phyloP scores from a whole-genome alignment of 1,140 invertebrate genomes.

The Achroia grisella region DNA sequence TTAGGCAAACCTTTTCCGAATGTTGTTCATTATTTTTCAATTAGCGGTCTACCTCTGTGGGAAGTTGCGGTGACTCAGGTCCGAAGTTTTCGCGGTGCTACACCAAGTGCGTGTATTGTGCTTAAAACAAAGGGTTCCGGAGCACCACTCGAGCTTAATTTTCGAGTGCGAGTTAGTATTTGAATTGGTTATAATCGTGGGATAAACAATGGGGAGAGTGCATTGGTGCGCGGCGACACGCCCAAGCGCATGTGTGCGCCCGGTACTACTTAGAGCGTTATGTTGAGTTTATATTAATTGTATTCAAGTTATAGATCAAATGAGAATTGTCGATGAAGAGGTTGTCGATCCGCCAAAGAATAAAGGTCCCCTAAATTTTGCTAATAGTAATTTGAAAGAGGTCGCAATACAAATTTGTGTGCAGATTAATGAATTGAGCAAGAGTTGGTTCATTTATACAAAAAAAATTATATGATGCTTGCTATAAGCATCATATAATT shows the following conservation, averaged over 20 bases:
- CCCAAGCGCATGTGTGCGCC: conserved; percentile 43
- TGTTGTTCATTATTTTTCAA: conserved; percentile 1
- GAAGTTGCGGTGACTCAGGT: conserved; percentile 5
- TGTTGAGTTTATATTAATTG: conserved; percentile 10
- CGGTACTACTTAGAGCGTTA: conserved; percentile 11
- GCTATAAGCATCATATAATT: no score
- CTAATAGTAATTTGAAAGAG: no score
- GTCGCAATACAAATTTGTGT: no score
- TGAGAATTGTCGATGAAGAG: conserved; percentile 1
- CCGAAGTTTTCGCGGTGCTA: conserved; percentile 26
- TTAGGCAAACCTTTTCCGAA: conserved; percentile 1
- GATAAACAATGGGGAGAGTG: conserved; percentile 64
- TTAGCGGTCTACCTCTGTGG: neutral
- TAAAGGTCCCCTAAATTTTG: no score
- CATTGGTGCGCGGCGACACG: conserved; percentile 45
- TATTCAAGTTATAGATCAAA: conserved; percentile 21
- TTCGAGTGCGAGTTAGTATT: conserved; percentile 69
- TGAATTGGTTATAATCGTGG: conserved; percentile 70
- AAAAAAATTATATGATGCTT: no score
- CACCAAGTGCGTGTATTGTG: conserved; percentile 53
- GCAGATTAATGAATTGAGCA: no score
- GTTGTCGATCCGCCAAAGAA: no score
- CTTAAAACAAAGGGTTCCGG: conserved; percentile 59
- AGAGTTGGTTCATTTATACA: no score
- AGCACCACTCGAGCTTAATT: conserved; percentile 66